A percentile compares a stretch with the other conserved stretches of the same genome.
These are phyloP conservation scores for Anoplophora glabripennis DNA, from an alignment of 1,140 invertebrate species.

Conservation along the genomic window DNA sequence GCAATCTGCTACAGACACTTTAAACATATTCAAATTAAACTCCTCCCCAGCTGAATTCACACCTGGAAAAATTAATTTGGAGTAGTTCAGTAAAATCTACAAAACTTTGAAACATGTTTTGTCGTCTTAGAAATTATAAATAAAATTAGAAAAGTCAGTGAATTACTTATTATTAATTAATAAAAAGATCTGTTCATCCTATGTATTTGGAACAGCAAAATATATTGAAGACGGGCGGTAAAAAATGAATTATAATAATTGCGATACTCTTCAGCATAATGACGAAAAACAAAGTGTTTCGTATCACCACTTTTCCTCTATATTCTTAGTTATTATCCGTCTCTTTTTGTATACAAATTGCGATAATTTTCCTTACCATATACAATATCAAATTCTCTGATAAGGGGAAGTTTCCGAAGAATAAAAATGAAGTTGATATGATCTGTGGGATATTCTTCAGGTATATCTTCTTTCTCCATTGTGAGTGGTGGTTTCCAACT, in stretches of 20 bases:
- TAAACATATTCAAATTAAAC: slow-evolving; percentile 43
- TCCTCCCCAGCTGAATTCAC: slow-evolving; percentile 37
- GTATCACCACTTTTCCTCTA: too few relatives aligned
- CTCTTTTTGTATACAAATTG: not conserved
- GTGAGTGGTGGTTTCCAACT: slow-evolving; percentile 41
- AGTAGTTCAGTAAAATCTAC: too few relatives aligned
- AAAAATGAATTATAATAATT: not conserved
- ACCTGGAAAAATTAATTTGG: too few relatives aligned
- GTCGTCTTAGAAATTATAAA: not conserved
- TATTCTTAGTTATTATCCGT: not conserved
- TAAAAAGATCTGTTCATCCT: not conserved
- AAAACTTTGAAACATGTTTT: not conserved
- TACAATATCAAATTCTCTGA: slow-evolving; percentile 39
- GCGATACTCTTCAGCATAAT: not conserved
- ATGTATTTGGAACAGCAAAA: not conserved
- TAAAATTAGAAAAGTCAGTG: not conserved
- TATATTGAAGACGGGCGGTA: not conserved
- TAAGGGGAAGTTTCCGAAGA: slow-evolving; percentile 31
- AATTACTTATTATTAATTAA: not conserved
- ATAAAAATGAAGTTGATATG: slow-evolving; percentile 45
- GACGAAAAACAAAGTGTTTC: too few relatives aligned
- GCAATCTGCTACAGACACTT: slow-evolving; percentile 40
- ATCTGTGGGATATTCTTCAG: slow-evolving; percentile 41
- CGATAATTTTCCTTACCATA: slow-evolving; percentile 28
- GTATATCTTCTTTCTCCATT: slow-evolving; percentile 41